Base-by-base conservation (phyloP, 2,113 vertebrate species). In the Saguinus imperator region DNA sequence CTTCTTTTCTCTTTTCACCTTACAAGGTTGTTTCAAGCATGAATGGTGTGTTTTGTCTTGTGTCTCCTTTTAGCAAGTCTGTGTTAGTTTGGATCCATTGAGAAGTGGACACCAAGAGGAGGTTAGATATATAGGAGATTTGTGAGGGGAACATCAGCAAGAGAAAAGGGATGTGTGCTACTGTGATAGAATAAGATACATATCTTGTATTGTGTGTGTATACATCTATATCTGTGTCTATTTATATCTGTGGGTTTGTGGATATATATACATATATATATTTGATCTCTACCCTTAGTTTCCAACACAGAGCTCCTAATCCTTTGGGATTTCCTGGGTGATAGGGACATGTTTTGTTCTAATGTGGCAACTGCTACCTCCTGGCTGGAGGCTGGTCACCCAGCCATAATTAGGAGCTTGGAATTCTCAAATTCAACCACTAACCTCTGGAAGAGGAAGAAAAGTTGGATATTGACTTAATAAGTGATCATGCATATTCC, bases 381-480 rank as follows among this genome's bases (percentile, higher is more conserved):
- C 32, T 32, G 21, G 5, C 0, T 18, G 8, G 17, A 13, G 1
- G 0, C n/a, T 3, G 11, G 21, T 37, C 40, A 55, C 25, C 5
- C 20, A 90, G 48, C 23, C 29, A 8, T 75, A n/a, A 27, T 68
- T 4, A 57, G 21, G 16, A 37, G 17, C 73, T 37, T 37, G 12
- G 50, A 29, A 8, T 32, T n/a, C 18, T 73, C 52, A 43, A 5
- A 7, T 2, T 0, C 37, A 79, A 18, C 32, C 14, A 6, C 0
- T 23, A 29, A 52, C 27, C 16, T 48, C 58, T n/a, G 45, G 21
- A 23, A 7, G 66, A 48, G 8, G 25, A 12, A 20, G 50, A 37
- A 29, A 8, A 9, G 4, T 32, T 57, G 11, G 29, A 37, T 25
- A 9, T 23, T 45, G 37, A 55, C 25, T 40, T 45, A 27, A 8